Evolutionary conservation across 2,113 vertebrate species (phyloP).

Genomic region (Pseudonaja textilis): DNA sequence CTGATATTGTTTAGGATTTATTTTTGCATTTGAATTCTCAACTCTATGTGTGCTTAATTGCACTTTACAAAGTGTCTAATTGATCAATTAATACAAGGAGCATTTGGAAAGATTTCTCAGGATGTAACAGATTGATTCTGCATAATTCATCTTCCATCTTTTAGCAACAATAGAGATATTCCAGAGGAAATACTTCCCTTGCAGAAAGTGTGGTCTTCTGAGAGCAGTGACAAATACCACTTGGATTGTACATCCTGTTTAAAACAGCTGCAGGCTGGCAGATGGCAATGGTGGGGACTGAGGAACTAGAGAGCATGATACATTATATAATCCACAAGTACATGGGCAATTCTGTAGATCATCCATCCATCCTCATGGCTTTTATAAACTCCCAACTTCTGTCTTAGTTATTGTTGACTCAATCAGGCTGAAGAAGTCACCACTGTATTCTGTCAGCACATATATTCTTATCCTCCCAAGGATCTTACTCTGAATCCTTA

Average conservation of each 20-base stretch:
- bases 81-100: constrained; percentile 41
- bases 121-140: constrained; percentile 31
- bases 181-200: constrained; percentile 20
- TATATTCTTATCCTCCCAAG: neutral
- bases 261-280: constrained; percentile 28
- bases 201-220: constrained; percentile 26
- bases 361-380: neutral
- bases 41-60: constrained; percentile 21
- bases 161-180: constrained; percentile 37
- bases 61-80: constrained; percentile 34
- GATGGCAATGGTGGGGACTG: constrained; percentile 24
- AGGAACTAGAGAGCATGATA: constrained; percentile 15
- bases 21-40: constrained; percentile 27
- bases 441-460: neutral
- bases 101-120: constrained; percentile 34
- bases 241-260: constrained; percentile 24
- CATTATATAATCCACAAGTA: neutral
- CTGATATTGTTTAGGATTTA: constrained; percentile 23
- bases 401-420: neutral
- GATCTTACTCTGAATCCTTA: neutral
- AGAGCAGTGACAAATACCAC: constrained; percentile 25
- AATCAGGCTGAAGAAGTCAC: neutral
- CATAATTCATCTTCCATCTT: constrained; percentile 28
- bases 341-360: neutral
- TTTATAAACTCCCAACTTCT: neutral